Percentiles rank a stretch among this genome's conserved stretches.
phyloP scores from a whole-genome alignment of 2,797 vertebrate species.

The Sebastes trivittatus region DNA sequence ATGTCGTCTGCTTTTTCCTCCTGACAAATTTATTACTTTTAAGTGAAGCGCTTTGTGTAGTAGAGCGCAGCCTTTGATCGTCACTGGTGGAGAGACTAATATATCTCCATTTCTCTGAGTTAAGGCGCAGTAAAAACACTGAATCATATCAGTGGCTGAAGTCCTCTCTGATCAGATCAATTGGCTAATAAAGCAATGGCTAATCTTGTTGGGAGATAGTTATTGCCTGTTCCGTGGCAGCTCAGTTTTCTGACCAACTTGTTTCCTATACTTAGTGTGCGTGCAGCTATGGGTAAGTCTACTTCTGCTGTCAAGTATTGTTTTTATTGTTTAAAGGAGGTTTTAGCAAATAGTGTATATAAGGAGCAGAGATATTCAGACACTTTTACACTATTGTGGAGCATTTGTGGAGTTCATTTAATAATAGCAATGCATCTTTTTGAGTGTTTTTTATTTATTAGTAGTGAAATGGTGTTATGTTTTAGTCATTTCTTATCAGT shows the following conservation, averaged over 20 bases:
- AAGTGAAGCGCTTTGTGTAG: constrained; percentile 5
- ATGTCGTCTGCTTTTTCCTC: constrained; percentile 21
- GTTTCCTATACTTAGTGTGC: background rate
- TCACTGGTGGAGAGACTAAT: background rate
- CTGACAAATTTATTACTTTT: constrained; percentile 38
- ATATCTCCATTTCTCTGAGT: background rate
- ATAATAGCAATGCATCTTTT: background rate
- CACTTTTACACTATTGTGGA: background rate
- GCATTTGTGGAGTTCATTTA: background rate
- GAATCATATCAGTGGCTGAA: background rate
- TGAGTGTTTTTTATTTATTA: background rate
- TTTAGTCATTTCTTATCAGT: background rate
- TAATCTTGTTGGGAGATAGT: background rate
- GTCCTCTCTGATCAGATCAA: background rate
- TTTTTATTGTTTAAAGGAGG: background rate
- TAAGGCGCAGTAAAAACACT: background rate
- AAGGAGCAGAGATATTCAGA: background rate
- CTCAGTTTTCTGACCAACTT: background rate
- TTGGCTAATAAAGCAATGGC: background rate
- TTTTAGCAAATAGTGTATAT: background rate
- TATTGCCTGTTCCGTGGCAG: background rate
- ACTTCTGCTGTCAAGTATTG: background rate
- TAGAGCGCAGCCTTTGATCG: constrained; percentile 23
- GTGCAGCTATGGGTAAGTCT: background rate
- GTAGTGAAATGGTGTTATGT: background rate